Base-by-base conservation (phyloP, 2,113 vertebrate genomes). In the Micromys minutus region DNA sequence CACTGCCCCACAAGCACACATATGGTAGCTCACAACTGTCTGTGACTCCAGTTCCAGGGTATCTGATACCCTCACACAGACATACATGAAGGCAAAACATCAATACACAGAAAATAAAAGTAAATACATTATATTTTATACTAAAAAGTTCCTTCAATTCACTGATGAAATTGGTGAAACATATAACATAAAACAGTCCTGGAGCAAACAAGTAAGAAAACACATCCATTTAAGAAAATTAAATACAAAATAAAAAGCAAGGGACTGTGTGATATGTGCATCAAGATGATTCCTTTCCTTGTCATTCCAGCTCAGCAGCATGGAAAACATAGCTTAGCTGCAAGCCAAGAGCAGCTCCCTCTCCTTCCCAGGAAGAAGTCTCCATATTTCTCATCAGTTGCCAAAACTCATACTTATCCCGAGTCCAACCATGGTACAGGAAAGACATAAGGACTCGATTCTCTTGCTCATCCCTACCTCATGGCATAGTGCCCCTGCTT, bases 211-310 rank as follows among this genome's bases (percentile, higher is more conserved):
- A 55, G 63, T 89, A 59, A n/a, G 81, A 83, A 67, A 42, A 75
- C 57, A 47, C 76, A 94, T 80, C 42, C 92, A 57, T 77, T 69
- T 84, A 84, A 80, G 29, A 89, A 95, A 87, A 90, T 76, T 83
- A 55, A 84, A 39, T 65, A 84, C 83, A 87, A 92, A 87, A 39
- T 1, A 21, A 83, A 89, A 21, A 9, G 8, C 52, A 81, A 63
- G 52, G 47, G 1, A 63, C 55, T 90, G 16, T 86, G 39, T 55
- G 21, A 29, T 61, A 47, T 45, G 17, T 65, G 69, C 94, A 91
- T 22, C 10, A 93, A 91, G 36, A 61, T 9, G 26, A 81, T 26
- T 67, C 69, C 39, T 7, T 75, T 31, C 17, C 22, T 91, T 4
- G 31, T 24, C 17, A n/a, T 95, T 74, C 7, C 1, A 55, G 36